Percentiles rank a stretch among this genome's conserved stretches.
Evolutionary conservation across 2,797 vertebrate genomes (phyloP).

Genomic region (Trachops cirrhosus): DNA sequence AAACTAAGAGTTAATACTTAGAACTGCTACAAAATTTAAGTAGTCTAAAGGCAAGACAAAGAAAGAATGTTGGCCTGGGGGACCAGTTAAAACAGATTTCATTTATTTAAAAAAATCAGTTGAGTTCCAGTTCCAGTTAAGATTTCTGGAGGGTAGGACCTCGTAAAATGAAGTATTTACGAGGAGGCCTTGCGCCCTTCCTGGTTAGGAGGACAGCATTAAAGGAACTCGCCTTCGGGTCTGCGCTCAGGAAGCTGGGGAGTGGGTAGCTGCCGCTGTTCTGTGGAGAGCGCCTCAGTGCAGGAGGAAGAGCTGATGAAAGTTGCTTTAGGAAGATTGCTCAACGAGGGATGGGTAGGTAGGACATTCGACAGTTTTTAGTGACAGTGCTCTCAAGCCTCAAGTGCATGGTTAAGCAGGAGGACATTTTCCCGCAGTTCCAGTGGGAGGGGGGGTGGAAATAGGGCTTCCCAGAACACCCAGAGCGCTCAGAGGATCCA

Average conservation of each 20-base stretch:
- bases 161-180: not conserved
- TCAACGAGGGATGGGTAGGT: fast-evolving
- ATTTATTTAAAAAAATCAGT: not conserved
- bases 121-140: not conserved
- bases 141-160: not conserved
- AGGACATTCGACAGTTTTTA: not conserved
- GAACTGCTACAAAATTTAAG: not conserved
- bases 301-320: not conserved
- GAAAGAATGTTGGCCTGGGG: not conserved
- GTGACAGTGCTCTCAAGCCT: not conserved
- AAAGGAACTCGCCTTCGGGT: not conserved
- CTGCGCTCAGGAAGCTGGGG: fast-evolving
- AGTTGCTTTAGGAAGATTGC: not conserved
- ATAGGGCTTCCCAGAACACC: not conserved
- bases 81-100: not conserved
- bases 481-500: not conserved
- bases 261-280: not conserved
- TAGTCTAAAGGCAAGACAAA: not conserved
- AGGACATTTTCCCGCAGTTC: not conserved
- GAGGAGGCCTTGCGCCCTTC: not conserved
- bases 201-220: not conserved
- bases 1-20: not conserved
- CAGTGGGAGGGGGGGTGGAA: not conserved
- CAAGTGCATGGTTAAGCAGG: not conserved
- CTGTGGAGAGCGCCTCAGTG: not conserved